Evolutionary conservation across 2,113 vertebrate species (phyloP).

Genomic region (Sturnus vulgaris): DNA sequence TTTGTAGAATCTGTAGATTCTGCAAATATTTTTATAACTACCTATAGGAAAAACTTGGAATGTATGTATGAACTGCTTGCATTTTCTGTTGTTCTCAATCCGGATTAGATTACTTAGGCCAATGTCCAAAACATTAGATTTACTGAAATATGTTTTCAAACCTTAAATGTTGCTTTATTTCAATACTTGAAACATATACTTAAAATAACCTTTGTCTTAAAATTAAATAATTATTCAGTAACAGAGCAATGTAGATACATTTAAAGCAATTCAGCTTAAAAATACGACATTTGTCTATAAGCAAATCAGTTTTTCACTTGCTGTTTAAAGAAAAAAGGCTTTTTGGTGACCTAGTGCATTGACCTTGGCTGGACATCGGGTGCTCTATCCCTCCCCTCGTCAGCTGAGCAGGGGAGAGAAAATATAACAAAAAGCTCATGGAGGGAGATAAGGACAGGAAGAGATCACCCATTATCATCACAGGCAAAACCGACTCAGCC

Average conservation of each 20-base stretch:
- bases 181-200: background rate
- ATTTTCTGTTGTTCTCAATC: background rate
- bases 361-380: fast-evolving
- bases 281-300: background rate
- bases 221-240: background rate
- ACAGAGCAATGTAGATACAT: background rate
- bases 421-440: background rate
- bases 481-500: background rate
- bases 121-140: background rate
- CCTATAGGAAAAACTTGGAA: background rate
- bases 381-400: background rate
- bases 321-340: background rate
- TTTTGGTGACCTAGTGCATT: background rate
- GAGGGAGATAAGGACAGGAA: background rate
- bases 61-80: background rate
- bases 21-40: background rate
- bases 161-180: background rate
- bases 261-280: background rate
- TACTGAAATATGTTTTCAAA: background rate
- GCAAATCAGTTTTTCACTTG: background rate
- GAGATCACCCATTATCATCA: background rate
- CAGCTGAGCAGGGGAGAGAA: background rate
- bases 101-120: background rate
- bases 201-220: background rate
- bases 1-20: background rate